Evolutionary conservation across 1,140 invertebrate species (phyloP).

Genomic region (Caenorhabditis latens): DNA sequence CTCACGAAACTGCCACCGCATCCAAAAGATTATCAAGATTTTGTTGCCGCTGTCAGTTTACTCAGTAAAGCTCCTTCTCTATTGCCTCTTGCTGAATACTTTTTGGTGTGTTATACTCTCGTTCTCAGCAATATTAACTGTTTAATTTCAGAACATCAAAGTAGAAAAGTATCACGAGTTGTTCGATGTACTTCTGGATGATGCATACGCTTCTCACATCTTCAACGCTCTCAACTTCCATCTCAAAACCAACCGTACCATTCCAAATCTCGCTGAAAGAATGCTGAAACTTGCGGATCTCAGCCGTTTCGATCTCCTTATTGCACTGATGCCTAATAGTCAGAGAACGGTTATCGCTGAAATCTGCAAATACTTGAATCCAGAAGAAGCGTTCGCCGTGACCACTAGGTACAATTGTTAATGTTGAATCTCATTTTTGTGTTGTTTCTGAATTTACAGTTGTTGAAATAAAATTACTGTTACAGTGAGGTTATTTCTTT

Average conservation of each 20-base stretch:
- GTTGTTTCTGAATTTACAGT: background rate
- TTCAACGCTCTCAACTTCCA: constrained; percentile 14
- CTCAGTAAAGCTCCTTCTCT: background rate
- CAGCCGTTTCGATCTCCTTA: constrained; percentile 50
- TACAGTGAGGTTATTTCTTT: background rate
- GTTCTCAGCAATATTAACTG: background rate
- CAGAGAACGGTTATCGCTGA: constrained; percentile 7
- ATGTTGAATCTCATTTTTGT: constrained; percentile 25
- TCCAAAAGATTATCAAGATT: constrained; percentile 31
- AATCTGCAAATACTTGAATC: background rate
- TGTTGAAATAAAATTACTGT: background rate
- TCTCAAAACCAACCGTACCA: background rate
- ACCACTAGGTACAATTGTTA: background rate
- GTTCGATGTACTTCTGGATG: constrained; percentile 51
- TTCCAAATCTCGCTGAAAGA: background rate
- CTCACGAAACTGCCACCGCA: background rate
- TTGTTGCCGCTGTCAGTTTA: constrained; percentile 32
- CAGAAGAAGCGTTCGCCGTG: background rate
- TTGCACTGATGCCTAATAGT: background rate
- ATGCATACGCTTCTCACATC: background rate
- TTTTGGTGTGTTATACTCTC: background rate
- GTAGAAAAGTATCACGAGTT: background rate
- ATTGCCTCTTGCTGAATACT: constrained; percentile 29
- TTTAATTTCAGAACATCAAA: constrained; percentile 44
- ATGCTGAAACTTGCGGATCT: constrained; percentile 15